These are phyloP conservation scores for Microcebus jonahi DNA, from an alignment of 2,113 vertebrate genomes.

Conservation along the genomic window DNA sequence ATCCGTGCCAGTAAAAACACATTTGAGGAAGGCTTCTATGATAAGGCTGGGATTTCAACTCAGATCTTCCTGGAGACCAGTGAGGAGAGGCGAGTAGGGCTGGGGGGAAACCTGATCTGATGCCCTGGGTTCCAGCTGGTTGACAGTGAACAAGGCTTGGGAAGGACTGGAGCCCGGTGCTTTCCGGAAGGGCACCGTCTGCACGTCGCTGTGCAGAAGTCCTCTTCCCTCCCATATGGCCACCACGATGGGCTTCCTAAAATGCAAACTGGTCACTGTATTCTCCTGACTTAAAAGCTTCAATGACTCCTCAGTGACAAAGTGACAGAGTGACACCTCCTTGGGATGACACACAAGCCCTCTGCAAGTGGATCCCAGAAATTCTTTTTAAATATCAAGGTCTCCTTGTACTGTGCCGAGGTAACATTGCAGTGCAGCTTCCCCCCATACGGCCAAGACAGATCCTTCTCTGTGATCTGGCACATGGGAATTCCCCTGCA, in stretches of 20 bases:
- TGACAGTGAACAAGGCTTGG: no score
- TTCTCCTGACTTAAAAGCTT: not conserved
- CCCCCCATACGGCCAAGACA: not conserved
- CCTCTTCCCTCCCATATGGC: not conserved
- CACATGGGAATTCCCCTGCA: not conserved
- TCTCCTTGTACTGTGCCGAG: not conserved
- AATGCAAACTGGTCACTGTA: not conserved
- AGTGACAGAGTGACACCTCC: not conserved
- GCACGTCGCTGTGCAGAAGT: fast-evolving
- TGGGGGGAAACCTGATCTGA: not conserved
- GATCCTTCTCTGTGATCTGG: not conserved
- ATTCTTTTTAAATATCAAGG: not conserved
- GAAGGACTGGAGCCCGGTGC: no score
- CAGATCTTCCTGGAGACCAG: not conserved
- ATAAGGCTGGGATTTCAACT: not conserved
- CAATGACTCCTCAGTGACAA: not conserved
- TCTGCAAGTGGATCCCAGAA: not conserved
- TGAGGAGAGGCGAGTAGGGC: fast-evolving
- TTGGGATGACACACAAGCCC: not conserved
- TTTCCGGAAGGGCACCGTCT: fast-evolving
- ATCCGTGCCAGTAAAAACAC: fast-evolving
- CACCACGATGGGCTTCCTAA: not conserved
- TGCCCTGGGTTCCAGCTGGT: not conserved
- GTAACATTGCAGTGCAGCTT: not conserved
- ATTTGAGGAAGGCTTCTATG: not conserved